A percentile compares a stretch with the other conserved stretches of the same genome.
Conservation (phyloP, 2,113 vertebrate species). For the Paratilapia polleni region DNA sequence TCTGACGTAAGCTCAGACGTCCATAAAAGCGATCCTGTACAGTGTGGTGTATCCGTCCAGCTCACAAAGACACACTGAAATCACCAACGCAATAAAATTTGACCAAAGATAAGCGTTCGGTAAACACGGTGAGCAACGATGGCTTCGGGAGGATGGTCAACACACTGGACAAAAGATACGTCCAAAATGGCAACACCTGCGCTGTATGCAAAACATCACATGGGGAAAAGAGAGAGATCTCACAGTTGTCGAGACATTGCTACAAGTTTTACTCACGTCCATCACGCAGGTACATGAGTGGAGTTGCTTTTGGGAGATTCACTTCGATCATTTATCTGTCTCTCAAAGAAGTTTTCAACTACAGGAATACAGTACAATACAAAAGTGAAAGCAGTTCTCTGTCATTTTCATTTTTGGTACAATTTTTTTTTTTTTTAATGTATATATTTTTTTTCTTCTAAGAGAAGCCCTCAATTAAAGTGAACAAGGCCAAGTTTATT, state of each 20-base stretch:
- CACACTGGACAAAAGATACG: background rate
- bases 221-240: background rate
- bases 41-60: background rate
- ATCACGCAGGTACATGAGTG: too few relatives aligned
- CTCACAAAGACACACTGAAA: fast-evolving
- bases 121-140: background rate
- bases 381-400: too few relatives aligned
- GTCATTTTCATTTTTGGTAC: too few relatives aligned
- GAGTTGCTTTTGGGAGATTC: too few relatives aligned
- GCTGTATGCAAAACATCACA: background rate
- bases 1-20: background rate
- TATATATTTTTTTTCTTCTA: background rate
- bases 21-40: background rate
- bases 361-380: too few relatives aligned
- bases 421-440: too few relatives aligned
- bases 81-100: too few relatives aligned
- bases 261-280: conserved; percentile 1
- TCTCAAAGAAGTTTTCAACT: too few relatives aligned
- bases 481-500: background rate
- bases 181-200: background rate
- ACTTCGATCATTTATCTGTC: too few relatives aligned
- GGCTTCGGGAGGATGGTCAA: background rate
- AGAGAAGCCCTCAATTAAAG: too few relatives aligned
- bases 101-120: too few relatives aligned
- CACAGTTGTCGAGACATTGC: background rate